Evolutionary conservation across 2,888 invertebrate species (phyloP), one percentile per base, ranked within the genome.

Genomic region (Meandrusa payeni): DNA sequence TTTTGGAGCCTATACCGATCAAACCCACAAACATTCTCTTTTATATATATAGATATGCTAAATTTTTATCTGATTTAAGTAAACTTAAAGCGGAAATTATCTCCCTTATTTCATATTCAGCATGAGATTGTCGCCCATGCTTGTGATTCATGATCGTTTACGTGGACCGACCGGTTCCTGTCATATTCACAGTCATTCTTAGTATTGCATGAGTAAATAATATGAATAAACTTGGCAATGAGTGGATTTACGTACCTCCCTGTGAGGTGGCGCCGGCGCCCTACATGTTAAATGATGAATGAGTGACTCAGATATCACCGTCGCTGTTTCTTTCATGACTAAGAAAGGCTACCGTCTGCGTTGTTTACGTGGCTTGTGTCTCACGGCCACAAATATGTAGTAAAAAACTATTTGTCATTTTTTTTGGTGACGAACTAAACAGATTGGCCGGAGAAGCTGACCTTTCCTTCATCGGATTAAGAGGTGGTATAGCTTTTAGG

Each of bases 111-210:
- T 41, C n/a, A n/a, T 34, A 34, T 32, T 31, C 26, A 13, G 19
- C 19, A 19, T 32, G 24, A 26, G 24, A 32, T 41, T 24, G 20
- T 12, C n/a, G n/a, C n/a, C n/a, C n/a, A n/a, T n/a, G n/a, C n/a
- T n/a, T n/a, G 48, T 77, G 76, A 77, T 54, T 76, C 76, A 77
- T 61, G 52, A 58, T 61, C 67, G 66, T 71, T 69, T 69, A 64
- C 57, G 54, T 41, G 54, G 59, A 71, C 71, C n/a, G n/a, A n/a
- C n/a, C 64, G 66, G 72, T 78, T 77, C 69, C 64, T 51, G 61
- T 61, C 53, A 69, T 66, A 64, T 72, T 69, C 70, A 71, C 59
- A 67, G 57, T 64, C 65, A 73, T 77, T 74, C 74, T 66, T 55
- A 68, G 73, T 73, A 78, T 60, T 67, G 64, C 51, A 70, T 75